Evolutionary conservation across 92 coral and sea anemone genomes (phyloP).

Genomic region (Chrysogorgia sp.): DNA sequence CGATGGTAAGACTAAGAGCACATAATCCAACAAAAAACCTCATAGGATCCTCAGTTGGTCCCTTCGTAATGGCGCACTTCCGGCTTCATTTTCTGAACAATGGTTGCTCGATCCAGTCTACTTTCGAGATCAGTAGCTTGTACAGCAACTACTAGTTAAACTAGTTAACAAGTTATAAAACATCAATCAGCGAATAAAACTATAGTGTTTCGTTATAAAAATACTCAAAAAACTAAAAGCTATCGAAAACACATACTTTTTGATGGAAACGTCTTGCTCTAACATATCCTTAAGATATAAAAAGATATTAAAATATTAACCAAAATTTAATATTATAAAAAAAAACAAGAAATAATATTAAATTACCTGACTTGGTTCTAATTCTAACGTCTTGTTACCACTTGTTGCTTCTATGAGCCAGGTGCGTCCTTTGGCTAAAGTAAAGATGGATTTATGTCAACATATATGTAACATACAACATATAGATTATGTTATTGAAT

Average conservation of each 20-base stretch:
- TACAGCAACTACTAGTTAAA: not conserved
- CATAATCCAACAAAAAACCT: no score
- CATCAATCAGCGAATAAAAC: not conserved
- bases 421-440: slow-evolving; percentile 65
- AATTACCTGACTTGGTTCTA: not conserved
- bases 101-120: no score
- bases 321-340: no score
- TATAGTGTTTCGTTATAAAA: not conserved
- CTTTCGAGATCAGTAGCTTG: not conserved
- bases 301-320: not conserved
- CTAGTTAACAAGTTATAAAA: not conserved
- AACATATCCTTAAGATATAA: slow-evolving; percentile 3
- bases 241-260: not conserved
- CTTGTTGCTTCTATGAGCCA: slow-evolving; percentile 64
- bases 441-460: no score
- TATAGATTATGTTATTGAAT: no score
- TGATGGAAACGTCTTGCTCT: not conserved
- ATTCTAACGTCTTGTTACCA: not conserved
- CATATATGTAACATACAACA: no score
- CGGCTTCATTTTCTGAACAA: no score
- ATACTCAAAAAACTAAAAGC: not conserved
- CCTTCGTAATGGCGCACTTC: no score
- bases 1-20: no score
- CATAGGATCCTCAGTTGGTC: no score
- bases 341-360: not conserved